Evolutionary conservation across 2,888 invertebrate species (phyloP).

Genomic region (Drosophila tanythrix): DNA sequence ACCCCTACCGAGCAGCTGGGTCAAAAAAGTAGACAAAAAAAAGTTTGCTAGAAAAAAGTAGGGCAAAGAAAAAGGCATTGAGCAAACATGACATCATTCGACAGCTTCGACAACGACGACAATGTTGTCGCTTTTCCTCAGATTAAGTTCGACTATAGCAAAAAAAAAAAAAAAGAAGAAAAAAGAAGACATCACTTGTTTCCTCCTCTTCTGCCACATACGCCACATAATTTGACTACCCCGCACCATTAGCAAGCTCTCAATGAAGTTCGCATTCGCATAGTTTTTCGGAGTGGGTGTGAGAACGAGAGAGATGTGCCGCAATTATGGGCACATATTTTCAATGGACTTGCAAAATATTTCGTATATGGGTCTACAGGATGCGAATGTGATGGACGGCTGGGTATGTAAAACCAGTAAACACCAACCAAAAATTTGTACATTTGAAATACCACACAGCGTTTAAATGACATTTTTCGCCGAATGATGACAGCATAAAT

Average conservation of each 20-base stretch:
- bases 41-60: slow-evolving; percentile 13
- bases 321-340: slow-evolving; percentile 64
- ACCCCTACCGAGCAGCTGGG: slow-evolving; percentile 4
- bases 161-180: slow-evolving; percentile 19
- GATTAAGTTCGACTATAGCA: slow-evolving; percentile 29
- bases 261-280: slow-evolving; percentile 27
- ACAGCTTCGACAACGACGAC: slow-evolving; percentile 59
- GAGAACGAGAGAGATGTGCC: slow-evolving; percentile 6
- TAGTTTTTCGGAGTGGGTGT: slow-evolving; percentile 5
- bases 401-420: slow-evolving; percentile 42
- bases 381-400: slow-evolving; percentile 14
- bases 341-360: slow-evolving; percentile 50
- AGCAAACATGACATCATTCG: slow-evolving; percentile 75
- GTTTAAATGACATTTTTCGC: background rate
- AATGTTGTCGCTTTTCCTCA: slow-evolving; percentile 65
- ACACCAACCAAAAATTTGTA: slow-evolving; percentile 16
- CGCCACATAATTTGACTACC: slow-evolving; percentile 18
- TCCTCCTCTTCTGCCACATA: background rate
- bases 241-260: slow-evolving; percentile 31
- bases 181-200: slow-evolving; percentile 1
- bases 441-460: slow-evolving; percentile 1
- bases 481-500: slow-evolving; percentile 1
- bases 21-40: slow-evolving; percentile 51
- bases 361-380: slow-evolving; percentile 19
- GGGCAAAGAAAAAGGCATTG: slow-evolving; percentile 25